A percentile compares a stretch with the other conserved stretches of the same genome.
Conservation (phyloP, 92 coral and sea anemone genomes). For the Paragorgia papillata region DNA sequence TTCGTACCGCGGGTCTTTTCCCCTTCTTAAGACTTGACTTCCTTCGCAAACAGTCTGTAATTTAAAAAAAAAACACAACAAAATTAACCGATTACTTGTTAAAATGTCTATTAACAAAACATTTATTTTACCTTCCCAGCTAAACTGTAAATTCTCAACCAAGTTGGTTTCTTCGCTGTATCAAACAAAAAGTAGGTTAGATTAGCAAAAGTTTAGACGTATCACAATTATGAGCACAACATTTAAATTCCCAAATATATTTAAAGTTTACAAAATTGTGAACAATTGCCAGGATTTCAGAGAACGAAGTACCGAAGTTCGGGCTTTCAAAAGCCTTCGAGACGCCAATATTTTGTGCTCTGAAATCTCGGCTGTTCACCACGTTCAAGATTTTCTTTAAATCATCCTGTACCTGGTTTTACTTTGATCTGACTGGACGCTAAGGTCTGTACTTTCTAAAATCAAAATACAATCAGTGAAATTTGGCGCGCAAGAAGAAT, state of each 20-base stretch:
- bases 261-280: no score
- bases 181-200: neutral
- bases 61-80: neutral
- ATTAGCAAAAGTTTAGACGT: neutral
- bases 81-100: neutral
- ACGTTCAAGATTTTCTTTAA: no score
- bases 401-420: conserved; percentile 45
- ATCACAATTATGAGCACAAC: neutral
- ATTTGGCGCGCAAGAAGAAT: no score
- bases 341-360: no score
- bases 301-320: no score
- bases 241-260: no score
- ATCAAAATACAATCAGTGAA: neutral
- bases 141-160: conserved; percentile 36
- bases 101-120: no score
- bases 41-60: conserved; percentile 66
- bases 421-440: conserved; percentile 30
- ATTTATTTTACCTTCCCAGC: conserved; percentile 25
- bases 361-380: no score
- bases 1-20: conserved; percentile 82
- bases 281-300: no score
- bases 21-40: conserved; percentile 81
- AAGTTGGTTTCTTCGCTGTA: conserved; percentile 38
- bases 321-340: no score
- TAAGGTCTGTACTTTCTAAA: conserved; percentile 25